Base-by-base conservation (phyloP, 2,113 vertebrate species). In the Phalacrocorax pelagicus region DNA sequence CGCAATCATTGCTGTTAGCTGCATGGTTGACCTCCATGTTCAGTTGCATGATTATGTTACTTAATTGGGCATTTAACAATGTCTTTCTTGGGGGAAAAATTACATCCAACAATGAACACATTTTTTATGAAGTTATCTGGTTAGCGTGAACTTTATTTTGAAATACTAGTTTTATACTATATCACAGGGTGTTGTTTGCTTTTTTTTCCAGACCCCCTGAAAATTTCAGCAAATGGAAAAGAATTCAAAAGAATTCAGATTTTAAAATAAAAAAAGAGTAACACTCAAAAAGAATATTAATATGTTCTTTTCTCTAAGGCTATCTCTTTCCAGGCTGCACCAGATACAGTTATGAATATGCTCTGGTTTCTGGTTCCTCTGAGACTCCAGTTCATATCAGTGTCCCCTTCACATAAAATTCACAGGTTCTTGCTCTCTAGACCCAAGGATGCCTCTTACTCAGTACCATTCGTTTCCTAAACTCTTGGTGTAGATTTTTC, bases 201-300 rank as follows among this genome's bases (percentile, higher is more conserved):
- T 98, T 98, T 96, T 97, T 98, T 98, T 98, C 97, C 98, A 98
- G 98, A 98, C 97, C 95, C 98, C 98, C 98, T 98, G 98, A 98
- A 98, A 98, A 98, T 75, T 97, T 96, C 98, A 98, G 96, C 97
- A 97, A 98, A 98, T 98, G 98, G 98, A 98, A 98, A 98, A 97
- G 98, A 98, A 97, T 98, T 97, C 97, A 97, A 98, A 98, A 98
- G 98, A 98, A 98, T 98, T 98, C 97, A 98, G 96, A 95, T 98
- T 97, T 93, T 89, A 95, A 97, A 97, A 96, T 85, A 61, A 81
- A 92, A 57, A 82, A 61, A 81, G 91, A 97, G 29, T 94, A 73
- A 96, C 69, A 91, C 40, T 84, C 42, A 97, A 92, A 97, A 96
- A 47, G 93, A 95, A 93, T 95, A 94, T 95, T 96, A 95, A 96